Evolutionary conservation across 2,113 vertebrate genomes (phyloP), one percentile per base, ranked within the genome.

Genomic region (Acrocephalus kingi): DNA sequence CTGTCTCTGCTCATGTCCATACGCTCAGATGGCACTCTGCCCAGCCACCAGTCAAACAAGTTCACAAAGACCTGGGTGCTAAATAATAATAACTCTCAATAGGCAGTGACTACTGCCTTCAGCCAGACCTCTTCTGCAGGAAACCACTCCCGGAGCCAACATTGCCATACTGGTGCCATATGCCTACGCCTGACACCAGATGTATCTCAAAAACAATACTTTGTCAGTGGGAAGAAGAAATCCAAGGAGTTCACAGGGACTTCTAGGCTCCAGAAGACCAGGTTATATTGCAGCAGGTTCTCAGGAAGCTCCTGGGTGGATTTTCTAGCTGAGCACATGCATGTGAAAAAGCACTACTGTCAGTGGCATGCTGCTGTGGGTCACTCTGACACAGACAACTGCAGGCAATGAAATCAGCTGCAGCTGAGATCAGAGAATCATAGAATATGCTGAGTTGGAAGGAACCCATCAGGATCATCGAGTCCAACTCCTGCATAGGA

Each of bases 121-220:
- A 94, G 96, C 48, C 45, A 94, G 94, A 88, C 73, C 59, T 96
- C 89, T 97, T 92, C 78, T 96, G 91, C 89, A 96, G 90, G 96
- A 97, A 91, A 91, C 56, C 66, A 56, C 97, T 94, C 92, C 94
- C 17, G 4, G 89, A 94, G 94, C 94, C 76, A 91, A 89, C 9
- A 13, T 18, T 93, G 81, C 66, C 97, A 94, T 97, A 95, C 97
- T 96, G 96, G 90, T 96, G 95, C 97, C 97, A 97, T 95, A 98
- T 97, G 98, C 92, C 95, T 74, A 87, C 72, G 88, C 95, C 96
- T 76, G 88, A 97, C 79, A 97, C 95, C 96, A 97, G 96, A 97
- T 96, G 97, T 94, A 86, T 80, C 91, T 78, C 92, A 84, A 96
- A 95, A 95, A 97, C 82, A 98, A 95, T 81, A 88, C 92, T 96